Conservation (phyloP, 2,797 vertebrate genomes). For the Picus viridis region DNA sequence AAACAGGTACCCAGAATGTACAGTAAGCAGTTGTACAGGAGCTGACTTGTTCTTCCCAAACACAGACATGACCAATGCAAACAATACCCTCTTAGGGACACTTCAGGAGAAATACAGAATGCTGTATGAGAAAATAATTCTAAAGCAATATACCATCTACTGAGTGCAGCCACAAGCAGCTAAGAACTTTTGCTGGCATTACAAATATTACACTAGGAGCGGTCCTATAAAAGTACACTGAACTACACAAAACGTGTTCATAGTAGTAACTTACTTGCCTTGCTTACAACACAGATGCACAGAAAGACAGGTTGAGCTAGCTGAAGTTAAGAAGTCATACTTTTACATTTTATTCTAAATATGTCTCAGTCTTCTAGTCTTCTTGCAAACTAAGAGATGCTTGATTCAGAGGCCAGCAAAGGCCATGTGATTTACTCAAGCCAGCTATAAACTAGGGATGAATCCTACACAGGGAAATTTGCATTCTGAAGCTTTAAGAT, state of each 20-base stretch:
- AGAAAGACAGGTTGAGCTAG: background rate
- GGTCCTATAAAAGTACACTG: background rate
- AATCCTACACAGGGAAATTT: background rate
- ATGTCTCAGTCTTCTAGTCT: background rate
- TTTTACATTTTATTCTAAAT: background rate
- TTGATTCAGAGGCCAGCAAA: background rate
- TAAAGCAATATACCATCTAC: background rate
- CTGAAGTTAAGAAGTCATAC: background rate
- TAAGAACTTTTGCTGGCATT: background rate
- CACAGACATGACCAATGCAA: background rate
- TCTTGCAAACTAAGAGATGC: background rate
- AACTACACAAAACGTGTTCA: background rate
- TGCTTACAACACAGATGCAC: background rate
- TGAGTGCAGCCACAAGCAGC: background rate
- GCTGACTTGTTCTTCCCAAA: background rate
- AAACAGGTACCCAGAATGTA: background rate
- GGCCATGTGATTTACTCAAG: background rate
- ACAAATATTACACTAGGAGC: background rate
- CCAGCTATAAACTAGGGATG: background rate
- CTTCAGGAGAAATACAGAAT: background rate
- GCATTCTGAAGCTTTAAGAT: constrained; percentile 2
- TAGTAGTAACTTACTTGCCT: background rate
- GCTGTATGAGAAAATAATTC: background rate
- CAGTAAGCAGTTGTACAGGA: background rate
- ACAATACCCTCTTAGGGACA: background rate